phyloP scores from a whole-genome alignment of 1,140 invertebrate species.

The Psix sp. region DNA sequence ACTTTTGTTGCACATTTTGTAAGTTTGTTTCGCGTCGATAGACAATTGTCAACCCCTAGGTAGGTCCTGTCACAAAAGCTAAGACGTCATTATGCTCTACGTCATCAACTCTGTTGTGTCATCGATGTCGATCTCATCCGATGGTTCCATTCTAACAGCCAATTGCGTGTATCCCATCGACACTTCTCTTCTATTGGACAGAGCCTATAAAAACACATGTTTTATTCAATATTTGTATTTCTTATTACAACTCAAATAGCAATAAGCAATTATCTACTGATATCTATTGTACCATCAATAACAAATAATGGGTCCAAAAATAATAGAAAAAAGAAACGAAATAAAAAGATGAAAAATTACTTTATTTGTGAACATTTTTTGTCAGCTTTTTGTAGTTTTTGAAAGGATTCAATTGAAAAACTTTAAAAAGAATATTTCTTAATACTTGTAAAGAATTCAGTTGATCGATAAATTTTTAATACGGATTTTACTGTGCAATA shows the following conservation, averaged over 20 bases:
- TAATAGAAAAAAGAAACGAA: too few species aligned
- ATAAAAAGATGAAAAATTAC: too few species aligned
- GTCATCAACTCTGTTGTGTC: constrained; percentile 74
- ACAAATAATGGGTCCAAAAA: too few species aligned
- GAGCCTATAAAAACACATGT: constrained; percentile 56
- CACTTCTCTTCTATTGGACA: constrained; percentile 69
- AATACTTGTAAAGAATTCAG: too few species aligned
- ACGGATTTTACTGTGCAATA: too few species aligned
- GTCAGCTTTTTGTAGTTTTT: too few species aligned
- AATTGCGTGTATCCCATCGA: constrained; percentile 73
- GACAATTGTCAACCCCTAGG: constrained; percentile 26
- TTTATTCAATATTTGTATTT: background rate
- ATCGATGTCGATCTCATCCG: constrained; percentile 69
- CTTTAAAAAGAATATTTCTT: too few species aligned
- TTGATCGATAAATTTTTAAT: too few species aligned
- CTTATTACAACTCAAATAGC: background rate
- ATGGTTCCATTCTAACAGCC: constrained; percentile 69
- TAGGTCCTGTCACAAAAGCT: constrained; percentile 46
- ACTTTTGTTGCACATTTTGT: background rate
- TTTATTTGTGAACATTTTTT: too few species aligned
- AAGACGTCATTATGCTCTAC: constrained; percentile 59
- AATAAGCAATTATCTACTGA: too few species aligned
- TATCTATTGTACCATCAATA: too few species aligned
- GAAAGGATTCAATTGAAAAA: too few species aligned
- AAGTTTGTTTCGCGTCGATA: constrained; percentile 8